These are phyloP conservation scores for Aphelenchoides besseyi DNA, from an alignment of 1,140 invertebrate genomes.

Conservation along the genomic window DNA sequence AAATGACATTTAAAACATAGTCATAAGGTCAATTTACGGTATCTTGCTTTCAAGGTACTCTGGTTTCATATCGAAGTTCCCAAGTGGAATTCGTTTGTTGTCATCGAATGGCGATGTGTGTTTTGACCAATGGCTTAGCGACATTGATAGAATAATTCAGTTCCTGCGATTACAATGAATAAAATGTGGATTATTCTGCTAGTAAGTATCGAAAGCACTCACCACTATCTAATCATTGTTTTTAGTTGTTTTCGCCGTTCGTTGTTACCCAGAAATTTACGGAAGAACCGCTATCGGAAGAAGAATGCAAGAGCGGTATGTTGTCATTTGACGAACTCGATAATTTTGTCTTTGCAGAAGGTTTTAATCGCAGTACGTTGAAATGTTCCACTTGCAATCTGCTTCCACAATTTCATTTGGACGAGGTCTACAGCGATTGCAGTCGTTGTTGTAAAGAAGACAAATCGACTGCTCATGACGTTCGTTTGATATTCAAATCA, in stretches of 20 bases:
- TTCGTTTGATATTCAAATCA: constrained; percentile 7
- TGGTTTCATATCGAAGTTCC: too few relatives aligned
- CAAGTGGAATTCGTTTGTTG: not conserved
- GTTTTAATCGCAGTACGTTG: constrained; percentile 50
- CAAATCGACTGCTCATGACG: constrained; percentile 49
- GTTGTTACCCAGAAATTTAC: constrained; percentile 25
- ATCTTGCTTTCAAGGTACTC: too few relatives aligned
- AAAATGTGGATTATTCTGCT: too few relatives aligned
- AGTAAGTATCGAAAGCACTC: too few relatives aligned
- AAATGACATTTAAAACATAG: too few relatives aligned
- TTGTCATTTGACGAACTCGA: not conserved
- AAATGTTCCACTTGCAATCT: constrained; percentile 56
- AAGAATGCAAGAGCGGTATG: constrained; percentile 42
- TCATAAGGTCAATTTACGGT: too few relatives aligned
- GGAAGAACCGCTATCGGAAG: constrained; percentile 38
- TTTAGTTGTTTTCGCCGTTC: not conserved
- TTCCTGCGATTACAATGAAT: too few relatives aligned
- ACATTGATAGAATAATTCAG: too few relatives aligned
- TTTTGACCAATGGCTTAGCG: too few relatives aligned
- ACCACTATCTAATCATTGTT: too few relatives aligned
- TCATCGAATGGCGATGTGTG: not conserved
- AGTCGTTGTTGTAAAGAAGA: constrained; percentile 52
- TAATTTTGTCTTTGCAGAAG: constrained; percentile 13
- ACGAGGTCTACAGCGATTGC: constrained; percentile 53
- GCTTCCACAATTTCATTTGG: constrained; percentile 48